phyloP scores from a whole-genome alignment of 2,113 vertebrate species.

The Laticauda laticaudata region DNA sequence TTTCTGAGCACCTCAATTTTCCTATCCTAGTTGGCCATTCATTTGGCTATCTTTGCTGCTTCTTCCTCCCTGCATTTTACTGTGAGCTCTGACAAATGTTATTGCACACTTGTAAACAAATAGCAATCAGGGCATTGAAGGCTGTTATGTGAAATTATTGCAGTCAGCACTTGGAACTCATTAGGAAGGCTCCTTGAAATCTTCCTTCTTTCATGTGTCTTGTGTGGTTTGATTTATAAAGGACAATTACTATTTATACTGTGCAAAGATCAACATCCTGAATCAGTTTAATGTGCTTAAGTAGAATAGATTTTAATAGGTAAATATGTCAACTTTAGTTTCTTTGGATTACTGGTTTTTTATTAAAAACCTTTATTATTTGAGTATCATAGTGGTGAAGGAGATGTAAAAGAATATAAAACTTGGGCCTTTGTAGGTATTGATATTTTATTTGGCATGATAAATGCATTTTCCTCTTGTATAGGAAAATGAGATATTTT shows the following conservation, averaged over 20 bases:
- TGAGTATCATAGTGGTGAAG: background rate
- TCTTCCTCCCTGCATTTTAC: background rate
- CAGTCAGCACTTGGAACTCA: background rate
- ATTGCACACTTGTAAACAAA: background rate
- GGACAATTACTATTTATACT: background rate
- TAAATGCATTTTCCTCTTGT: background rate
- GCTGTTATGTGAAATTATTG: background rate
- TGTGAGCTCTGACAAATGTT: background rate
- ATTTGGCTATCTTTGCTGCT: background rate
- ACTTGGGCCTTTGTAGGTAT: background rate
- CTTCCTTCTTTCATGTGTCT: background rate
- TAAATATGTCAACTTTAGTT: background rate
- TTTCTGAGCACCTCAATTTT: background rate
- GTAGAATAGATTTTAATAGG: background rate
- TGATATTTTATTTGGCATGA: background rate
- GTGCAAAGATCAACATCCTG: background rate
- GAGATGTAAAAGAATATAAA: background rate
- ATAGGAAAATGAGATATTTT: background rate
- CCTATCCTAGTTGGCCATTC: background rate
- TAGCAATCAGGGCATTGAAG: background rate
- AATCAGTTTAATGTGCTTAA: background rate
- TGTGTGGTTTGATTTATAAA: background rate
- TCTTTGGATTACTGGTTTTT: background rate
- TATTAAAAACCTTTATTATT: background rate
- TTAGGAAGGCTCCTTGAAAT: background rate